Conservation (phyloP, 2,888 invertebrate species). For the Eilema griseolum region DNA sequence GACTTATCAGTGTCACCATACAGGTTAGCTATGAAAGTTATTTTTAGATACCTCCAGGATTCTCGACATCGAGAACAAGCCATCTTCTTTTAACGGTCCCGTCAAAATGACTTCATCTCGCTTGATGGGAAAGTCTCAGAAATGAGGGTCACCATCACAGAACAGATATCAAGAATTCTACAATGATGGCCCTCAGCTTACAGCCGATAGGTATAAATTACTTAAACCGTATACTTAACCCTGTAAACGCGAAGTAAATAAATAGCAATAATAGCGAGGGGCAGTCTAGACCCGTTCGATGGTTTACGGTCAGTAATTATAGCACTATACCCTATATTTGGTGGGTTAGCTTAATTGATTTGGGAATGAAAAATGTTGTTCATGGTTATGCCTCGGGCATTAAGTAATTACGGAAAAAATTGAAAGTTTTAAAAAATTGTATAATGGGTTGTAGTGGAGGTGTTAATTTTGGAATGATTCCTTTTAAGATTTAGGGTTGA, state of each 20-base stretch:
- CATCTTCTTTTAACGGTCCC: no score
- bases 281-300: conserved; percentile 49
- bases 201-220: conserved; percentile 63
- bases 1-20: not conserved
- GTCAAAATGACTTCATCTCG: no score
- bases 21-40: not conserved
- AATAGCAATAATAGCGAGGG: conserved; percentile 64
- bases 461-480: conserved; percentile 7
- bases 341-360: conserved; percentile 31
- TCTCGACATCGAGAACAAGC: not conserved
- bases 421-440: not conserved
- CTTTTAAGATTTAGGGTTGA: not conserved
- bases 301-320: conserved; percentile 38
- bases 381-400: conserved; percentile 4
- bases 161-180: no score
- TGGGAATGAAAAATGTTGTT: conserved; percentile 20
- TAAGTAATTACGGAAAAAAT: not conserved
- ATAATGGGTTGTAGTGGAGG: not conserved
- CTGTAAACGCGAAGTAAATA: conserved; percentile 69
- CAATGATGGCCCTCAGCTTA: conserved; percentile 21
- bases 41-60: not conserved
- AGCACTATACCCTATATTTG: conserved; percentile 26
- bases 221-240: conserved; percentile 70
- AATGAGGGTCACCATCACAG: no score
- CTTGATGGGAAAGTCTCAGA: no score